Evolutionary conservation across 2,113 vertebrate species (phyloP).

Genomic region (Hippotragus niger): DNA sequence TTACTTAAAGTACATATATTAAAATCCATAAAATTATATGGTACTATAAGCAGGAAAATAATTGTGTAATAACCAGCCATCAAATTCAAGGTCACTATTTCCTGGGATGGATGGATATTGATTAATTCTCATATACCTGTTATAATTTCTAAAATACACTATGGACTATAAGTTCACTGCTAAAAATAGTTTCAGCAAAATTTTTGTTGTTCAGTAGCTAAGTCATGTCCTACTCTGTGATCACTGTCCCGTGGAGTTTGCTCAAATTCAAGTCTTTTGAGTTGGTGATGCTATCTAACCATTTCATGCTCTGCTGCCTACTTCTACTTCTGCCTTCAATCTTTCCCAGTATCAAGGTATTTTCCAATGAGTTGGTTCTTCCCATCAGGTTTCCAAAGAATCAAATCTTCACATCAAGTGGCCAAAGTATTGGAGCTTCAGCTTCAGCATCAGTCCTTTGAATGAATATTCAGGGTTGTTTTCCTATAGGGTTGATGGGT

Average conservation of each 20-base stretch:
- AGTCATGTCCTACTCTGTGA: background rate
- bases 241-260: background rate
- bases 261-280: background rate
- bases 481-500: background rate
- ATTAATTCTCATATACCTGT: background rate
- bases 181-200: background rate
- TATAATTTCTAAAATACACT: background rate
- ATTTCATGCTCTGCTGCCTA: background rate
- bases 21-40: constrained; percentile 10
- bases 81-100: constrained; percentile 1
- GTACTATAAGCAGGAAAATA: background rate
- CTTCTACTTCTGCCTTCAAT: background rate
- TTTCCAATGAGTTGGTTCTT: background rate
- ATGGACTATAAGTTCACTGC: background rate
- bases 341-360: background rate
- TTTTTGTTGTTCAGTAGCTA: background rate
- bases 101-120: background rate
- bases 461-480: background rate
- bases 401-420: background rate
- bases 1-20: background rate
- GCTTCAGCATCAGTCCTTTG: background rate
- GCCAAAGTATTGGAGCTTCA: background rate
- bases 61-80: background rate
- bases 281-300: background rate
- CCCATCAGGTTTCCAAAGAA: background rate